Base-by-base conservation (phyloP, 2,113 vertebrate genomes). In the Syrmaticus mikado region DNA sequence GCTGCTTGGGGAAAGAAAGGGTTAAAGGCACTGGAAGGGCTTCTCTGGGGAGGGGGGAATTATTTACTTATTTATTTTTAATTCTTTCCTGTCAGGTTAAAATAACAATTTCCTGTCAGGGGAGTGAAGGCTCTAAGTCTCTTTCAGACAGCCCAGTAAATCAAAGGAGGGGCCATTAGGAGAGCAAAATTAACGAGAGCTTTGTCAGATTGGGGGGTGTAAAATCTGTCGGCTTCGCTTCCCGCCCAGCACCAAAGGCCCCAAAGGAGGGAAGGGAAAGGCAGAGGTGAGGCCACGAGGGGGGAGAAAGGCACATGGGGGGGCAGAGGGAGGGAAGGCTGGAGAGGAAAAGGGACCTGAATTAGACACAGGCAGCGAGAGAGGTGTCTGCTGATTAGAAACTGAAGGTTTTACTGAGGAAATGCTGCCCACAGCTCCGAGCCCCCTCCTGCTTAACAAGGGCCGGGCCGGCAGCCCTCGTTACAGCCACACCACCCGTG, bases 81-180 rank as follows among this genome's bases (percentile, higher is more conserved):
- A 93, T 98, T 98, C 97, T 98, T 98, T 98, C 97, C 98, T 98
- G 97, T 96, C 98, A 98, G 98, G 97, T 98, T 98, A 98, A 98
- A 99, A 98, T 98, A 98, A 98, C 98, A 98, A 98, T 98, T 98
- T 98, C 98, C 98, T 98, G 96, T 97, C 96, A 88, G 96, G 94
- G 97, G 96, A 97, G 67, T 27, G 95, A 97, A 97, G 97, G 97
- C 96, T 90, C 89, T 72, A 92, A 92, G 77, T 55, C 92, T 82
- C 79, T 86, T 91, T 91, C 75, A 89, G 88, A 83, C 88, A 96
- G 86, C 61, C 78, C 84, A 92, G 64, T 92, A 97, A 97, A 96
- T 97, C 96, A 95, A 94, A 77, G 60, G 55, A 88, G 71, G n/a
- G 74, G 58, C 61, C 80, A 93, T 95, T 87, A 96, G 52, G 58